phyloP scores from a whole-genome alignment of 2,797 vertebrate genomes.

The Danio tinwini region DNA sequence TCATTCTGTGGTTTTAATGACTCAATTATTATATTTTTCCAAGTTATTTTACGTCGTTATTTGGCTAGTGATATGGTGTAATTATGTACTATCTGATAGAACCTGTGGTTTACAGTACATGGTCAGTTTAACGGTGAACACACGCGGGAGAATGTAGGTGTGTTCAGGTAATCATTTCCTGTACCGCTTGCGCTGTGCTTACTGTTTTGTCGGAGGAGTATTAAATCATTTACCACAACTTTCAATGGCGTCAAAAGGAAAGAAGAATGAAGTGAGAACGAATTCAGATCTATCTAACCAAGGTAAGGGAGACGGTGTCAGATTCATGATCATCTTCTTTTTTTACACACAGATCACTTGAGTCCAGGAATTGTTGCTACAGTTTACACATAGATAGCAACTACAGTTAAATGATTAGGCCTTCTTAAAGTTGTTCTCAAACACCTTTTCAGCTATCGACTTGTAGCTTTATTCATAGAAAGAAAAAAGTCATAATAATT shows the following conservation, averaged over 20 bases:
- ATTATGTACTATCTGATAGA: neutral
- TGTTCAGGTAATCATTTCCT: constrained; percentile 61
- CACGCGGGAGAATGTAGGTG: constrained; percentile 18
- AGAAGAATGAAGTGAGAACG: constrained; percentile 51
- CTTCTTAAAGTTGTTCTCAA: neutral
- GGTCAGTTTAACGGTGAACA: neutral
- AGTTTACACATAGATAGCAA: neutral
- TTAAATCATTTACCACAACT: neutral
- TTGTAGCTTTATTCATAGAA: neutral
- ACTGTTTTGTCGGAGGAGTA: neutral
- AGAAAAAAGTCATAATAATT: neutral
- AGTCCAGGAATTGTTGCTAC: neutral
- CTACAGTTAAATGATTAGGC: neutral
- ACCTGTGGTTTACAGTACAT: neutral
- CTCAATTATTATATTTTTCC: too few species aligned
- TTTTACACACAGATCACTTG: neutral
- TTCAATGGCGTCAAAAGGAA: constrained; percentile 65
- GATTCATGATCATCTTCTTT: neutral
- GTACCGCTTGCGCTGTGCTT: constrained; percentile 39
- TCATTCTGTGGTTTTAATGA: too few species aligned
- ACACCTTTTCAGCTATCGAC: neutral
- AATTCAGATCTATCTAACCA: constrained; percentile 61
- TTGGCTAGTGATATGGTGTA: neutral
- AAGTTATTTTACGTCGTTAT: too few species aligned
- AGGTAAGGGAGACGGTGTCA: constrained; percentile 63